A percentile compares a stretch with the other conserved stretches of the same genome.
Evolutionary conservation across 1,140 invertebrate species (phyloP).

Genomic region (Anastrepha ludens): DNA sequence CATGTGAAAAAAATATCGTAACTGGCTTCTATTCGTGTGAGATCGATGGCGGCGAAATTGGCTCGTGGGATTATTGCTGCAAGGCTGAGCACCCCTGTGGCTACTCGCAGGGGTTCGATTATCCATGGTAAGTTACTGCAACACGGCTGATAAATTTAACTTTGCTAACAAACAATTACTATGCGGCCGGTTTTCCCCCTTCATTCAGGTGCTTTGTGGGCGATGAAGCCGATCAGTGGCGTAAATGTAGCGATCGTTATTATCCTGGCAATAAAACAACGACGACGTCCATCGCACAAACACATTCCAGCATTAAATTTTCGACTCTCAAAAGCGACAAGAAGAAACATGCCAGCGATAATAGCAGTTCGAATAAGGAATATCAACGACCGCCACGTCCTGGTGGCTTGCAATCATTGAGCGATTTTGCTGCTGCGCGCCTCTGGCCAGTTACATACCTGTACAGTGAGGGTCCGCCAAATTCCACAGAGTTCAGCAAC

Average conservation of each 20-base stretch:
- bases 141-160: not conserved
- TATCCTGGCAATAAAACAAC: conserved; percentile 76
- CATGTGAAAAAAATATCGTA: conserved; percentile 82
- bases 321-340: conserved; percentile 70
- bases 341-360: conserved; percentile 66
- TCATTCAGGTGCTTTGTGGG: conserved; percentile 85
- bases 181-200: not conserved
- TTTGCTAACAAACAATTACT: not conserved
- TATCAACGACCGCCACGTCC: conserved; percentile 75
- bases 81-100: conserved; percentile 86
- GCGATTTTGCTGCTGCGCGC: conserved; percentile 74
- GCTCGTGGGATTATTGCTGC: conserved; percentile 88
- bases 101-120: conserved; percentile 84
- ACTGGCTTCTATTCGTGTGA: conserved; percentile 87
- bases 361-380: conserved; percentile 66
- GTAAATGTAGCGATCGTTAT: conserved; percentile 87
- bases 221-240: conserved; percentile 83
- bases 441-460: conserved; percentile 82
- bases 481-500: conserved; percentile 74
- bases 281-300: conserved; percentile 20
- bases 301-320: conserved; percentile 64
- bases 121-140: conserved; percentile 80
- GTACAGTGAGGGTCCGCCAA: conserved; percentile 79
- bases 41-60: conserved; percentile 81
- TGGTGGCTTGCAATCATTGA: conserved; percentile 75